Base-by-base conservation (phyloP, 2,888 invertebrate genomes). In the Meliscaeva auricollis region DNA sequence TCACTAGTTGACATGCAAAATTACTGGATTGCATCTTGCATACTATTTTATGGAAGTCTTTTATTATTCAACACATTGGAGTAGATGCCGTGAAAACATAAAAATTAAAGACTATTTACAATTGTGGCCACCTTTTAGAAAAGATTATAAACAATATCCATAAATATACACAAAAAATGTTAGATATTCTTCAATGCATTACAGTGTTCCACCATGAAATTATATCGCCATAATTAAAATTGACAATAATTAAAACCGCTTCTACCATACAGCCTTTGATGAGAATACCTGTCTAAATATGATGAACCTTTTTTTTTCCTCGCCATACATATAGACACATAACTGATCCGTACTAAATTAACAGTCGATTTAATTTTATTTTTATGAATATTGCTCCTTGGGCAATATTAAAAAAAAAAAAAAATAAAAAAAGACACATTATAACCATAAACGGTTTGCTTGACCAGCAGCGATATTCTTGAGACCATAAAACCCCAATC, bases 331-430 rank as follows among this genome's bases (percentile, higher is more conserved):
- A n/a, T n/a, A n/a, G n/a, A 56, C 41, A 22, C 38, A 60, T 30
- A 52, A 15, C 9, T 54, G 26, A 26, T 26, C 8, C 26, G 35
- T 70, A 79, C 64, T 66, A 84, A 84, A 84, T 84, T 84, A 72
- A 84, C 70, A 60, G 75, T 80, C 80, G 72, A 80, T 84, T 72
- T 66, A 72, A 80, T 84, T 85, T 85, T 73, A 81, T 76, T 76
- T 81, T 85, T 81, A 85, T 81, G 81, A 85, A 85, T 85, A 85
- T 85, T 81, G 58, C 62, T 60, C 35, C 13, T 46, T 44, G 2
- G 6, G 20, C 20, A 38, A 60, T 48, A 38, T 9, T 6, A 8
- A 62, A 56, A 54, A 30, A 20, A n/a, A 20, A 20, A 22, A 15
- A 15, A 22, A 30, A 6, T 35, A 38, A 7, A 46, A 56, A 56